Evolutionary conservation across 23 tunicate genomes (phyloP), one percentile per base, ranked within the genome.

Genomic region (Phallusia fumigata): DNA sequence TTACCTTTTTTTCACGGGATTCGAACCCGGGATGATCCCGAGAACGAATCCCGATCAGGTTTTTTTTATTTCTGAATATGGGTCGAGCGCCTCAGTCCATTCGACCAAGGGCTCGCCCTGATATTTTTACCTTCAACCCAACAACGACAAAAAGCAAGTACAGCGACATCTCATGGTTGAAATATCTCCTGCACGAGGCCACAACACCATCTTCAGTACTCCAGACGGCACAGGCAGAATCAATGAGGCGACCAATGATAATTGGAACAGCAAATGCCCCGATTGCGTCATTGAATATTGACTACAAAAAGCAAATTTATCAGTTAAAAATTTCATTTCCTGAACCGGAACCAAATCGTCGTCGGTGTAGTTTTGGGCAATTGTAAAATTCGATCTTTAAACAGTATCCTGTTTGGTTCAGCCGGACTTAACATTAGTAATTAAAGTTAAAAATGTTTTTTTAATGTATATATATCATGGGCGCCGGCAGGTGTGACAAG

Each of bases 241-340:
- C 94, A 10, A 85, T 49, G 33, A 89, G 80, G 34, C 44, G 75
- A 13, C 94, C 94, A 24, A 84, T 84, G 19, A 89, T 74, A 15
- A 89, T 80, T 15, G 94, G 94, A 8, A 75, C 51, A 15, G 94
- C 88, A 58, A 89, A 84, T 69, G 84, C 80, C 31, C 94, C 94
- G n/a, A 84, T 32, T 15, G 65, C 32, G 19, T 88, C 84, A 30
- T 65, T 58, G 53, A 89, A 64, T 16, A 89, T 80, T 85, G 88
- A 89, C 94, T 89, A 74, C 19, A 84, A 58, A 58, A 58, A 58
- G 69, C 69, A 58, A 58, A 58, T 6, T 6, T 21, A 58, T 40
- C 47, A 40, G 8, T 40, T 40, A 40, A 40, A 40, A 40, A 5
- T 40, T 10, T 40, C 13, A 58, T 58, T 58, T 58, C 58, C 58